phyloP scores from a whole-genome alignment of 1,140 invertebrate species.

The Micrasema longulum region DNA sequence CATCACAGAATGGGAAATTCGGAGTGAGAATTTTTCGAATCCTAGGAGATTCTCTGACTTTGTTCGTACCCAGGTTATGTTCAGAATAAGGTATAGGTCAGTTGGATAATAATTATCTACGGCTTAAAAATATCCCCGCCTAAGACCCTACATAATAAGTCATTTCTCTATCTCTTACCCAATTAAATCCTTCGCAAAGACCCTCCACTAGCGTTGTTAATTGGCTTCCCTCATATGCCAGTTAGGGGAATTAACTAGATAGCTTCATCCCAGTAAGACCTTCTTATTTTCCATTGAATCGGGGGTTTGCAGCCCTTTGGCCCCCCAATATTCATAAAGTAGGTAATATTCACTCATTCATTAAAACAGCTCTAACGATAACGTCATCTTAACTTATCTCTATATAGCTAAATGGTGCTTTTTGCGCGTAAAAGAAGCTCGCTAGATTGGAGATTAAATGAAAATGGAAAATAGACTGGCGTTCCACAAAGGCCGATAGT shows the following conservation, averaged over 20 bases:
- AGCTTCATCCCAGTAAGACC: conserved; percentile 42
- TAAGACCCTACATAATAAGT: conserved; percentile 45
- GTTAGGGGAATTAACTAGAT: conserved; percentile 51
- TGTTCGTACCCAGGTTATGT: not conserved
- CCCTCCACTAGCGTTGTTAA: conserved; percentile 51
- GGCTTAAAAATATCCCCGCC: conserved; percentile 38
- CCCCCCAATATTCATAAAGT: conserved; percentile 16
- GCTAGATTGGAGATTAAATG: not conserved
- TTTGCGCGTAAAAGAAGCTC: conserved; percentile 9
- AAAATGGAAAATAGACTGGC: too few species aligned
- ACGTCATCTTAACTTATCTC: conserved; percentile 1
- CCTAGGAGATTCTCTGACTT: too few species aligned
- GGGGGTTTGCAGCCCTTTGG: conserved; percentile 45
- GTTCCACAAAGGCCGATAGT: not conserved
- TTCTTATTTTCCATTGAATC: conserved; percentile 53
- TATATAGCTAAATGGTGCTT: not conserved
- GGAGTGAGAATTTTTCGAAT: too few species aligned
- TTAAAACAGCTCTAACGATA: conserved; percentile 23
- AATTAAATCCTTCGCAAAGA: conserved; percentile 54
- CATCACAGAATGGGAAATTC: too few species aligned
- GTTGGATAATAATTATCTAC: conserved; percentile 38
- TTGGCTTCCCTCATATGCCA: conserved; percentile 54
- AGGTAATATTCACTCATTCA: conserved; percentile 26
- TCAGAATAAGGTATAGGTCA: conserved; percentile 20
- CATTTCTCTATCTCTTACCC: conserved; percentile 51